A percentile compares a stretch with the other conserved stretches of the same genome.
phyloP scores from a whole-genome alignment of 2,797 vertebrate species.

The Chanos chanos region DNA sequence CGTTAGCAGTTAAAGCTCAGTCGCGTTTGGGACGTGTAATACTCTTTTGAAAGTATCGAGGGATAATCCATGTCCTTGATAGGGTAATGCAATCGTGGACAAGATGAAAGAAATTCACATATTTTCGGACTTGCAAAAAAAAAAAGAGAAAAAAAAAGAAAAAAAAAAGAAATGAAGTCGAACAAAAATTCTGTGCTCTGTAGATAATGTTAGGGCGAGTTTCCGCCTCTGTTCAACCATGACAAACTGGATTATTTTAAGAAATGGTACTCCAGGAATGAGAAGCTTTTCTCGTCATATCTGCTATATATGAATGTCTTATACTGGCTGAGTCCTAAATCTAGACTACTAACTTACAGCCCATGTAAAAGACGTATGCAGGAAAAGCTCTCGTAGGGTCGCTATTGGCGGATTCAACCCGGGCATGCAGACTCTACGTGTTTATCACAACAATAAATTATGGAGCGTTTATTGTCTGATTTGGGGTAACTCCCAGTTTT shows the following conservation, averaged over 20 bases:
- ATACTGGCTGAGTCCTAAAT: constrained; percentile 51
- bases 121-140: constrained; percentile 24
- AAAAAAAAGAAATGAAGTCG: constrained; percentile 55
- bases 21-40: constrained; percentile 42
- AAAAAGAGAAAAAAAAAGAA: no score
- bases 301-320: constrained; percentile 31
- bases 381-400: constrained; percentile 8
- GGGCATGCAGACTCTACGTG: constrained; percentile 38
- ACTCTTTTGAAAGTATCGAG: constrained; percentile 48
- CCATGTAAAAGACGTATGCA: no score
- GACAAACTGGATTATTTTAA: constrained; percentile 66
- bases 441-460: background rate
- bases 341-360: constrained; percentile 50
- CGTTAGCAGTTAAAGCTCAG: constrained; percentile 34
- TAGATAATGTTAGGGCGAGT: constrained; percentile 53
- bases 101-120: constrained; percentile 53
- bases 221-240: constrained; percentile 52
- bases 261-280: constrained; percentile 52
- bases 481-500: background rate
- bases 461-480: constrained; percentile 7
- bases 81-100: constrained; percentile 49
- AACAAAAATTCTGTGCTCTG: constrained; percentile 46
- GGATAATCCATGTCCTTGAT: constrained; percentile 56
- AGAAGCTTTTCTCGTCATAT: constrained; percentile 51
- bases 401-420: constrained; percentile 9